These are phyloP conservation scores for Agrotis puta DNA, from an alignment of 2,888 invertebrate species.

Conservation along the genomic window DNA sequence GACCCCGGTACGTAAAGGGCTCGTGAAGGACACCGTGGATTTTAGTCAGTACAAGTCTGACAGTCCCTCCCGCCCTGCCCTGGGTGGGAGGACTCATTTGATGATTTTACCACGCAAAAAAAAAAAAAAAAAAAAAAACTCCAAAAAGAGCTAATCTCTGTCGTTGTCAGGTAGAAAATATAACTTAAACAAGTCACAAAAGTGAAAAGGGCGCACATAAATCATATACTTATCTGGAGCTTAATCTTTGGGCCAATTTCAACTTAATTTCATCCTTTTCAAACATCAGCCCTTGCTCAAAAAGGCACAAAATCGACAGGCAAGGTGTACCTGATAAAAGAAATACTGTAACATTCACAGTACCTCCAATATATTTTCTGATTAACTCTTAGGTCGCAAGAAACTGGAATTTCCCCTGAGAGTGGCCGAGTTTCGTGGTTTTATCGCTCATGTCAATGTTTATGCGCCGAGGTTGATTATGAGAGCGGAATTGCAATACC, in stretches of 20 bases:
- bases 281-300: slow-evolving; percentile 43
- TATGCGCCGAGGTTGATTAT: slow-evolving; percentile 68
- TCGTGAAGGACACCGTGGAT: too few relatives aligned
- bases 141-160: slow-evolving; percentile 12
- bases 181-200: slow-evolving; percentile 23
- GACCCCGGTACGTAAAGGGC: too few relatives aligned
- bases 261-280: slow-evolving; percentile 55
- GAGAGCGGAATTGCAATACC: slow-evolving; percentile 48
- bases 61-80: too few relatives aligned
- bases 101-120: too few relatives aligned
- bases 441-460: slow-evolving; percentile 76
- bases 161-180: slow-evolving; percentile 12
- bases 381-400: slow-evolving; percentile 74
- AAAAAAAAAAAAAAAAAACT: too few relatives aligned
- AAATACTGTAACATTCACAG: slow-evolving; percentile 54
- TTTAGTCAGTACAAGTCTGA: too few relatives aligned
- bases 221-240: slow-evolving; percentile 47
- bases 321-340: slow-evolving; percentile 65
- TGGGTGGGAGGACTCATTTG: too few relatives aligned
- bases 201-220: slow-evolving; percentile 34
- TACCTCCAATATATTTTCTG: slow-evolving; percentile 71
- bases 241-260: slow-evolving; percentile 35
- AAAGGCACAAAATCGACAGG: slow-evolving; percentile 55
- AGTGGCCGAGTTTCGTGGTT: slow-evolving; percentile 71
- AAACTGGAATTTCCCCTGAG: slow-evolving; percentile 79